Conservation (phyloP, 1,140 invertebrate species). For the Bursaphelenchus mucronatus region DNA sequence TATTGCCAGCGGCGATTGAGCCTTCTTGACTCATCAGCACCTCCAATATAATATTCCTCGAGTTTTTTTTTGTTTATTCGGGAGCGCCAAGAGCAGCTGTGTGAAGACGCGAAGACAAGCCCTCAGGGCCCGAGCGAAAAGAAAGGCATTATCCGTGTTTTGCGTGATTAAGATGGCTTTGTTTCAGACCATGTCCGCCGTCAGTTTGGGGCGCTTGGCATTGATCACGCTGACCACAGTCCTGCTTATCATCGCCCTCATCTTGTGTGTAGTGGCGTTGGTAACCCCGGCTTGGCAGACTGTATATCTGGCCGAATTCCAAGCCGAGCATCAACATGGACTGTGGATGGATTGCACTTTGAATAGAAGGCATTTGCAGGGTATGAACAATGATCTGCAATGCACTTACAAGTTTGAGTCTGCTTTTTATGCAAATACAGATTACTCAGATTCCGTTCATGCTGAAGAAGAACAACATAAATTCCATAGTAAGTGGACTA, state of each 20-base stretch:
- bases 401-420: slow-evolving; percentile 40
- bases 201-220: slow-evolving; percentile 31
- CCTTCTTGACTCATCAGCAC: too few species aligned
- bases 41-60: too few species aligned
- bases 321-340: slow-evolving; percentile 43
- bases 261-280: slow-evolving; percentile 27
- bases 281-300: slow-evolving; percentile 36
- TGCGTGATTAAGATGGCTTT: too few species aligned
- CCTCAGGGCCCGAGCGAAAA: too few species aligned
- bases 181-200: background rate
- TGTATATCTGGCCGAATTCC: slow-evolving; percentile 37
- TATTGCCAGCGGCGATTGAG: too few species aligned
- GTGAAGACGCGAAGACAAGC: too few species aligned
- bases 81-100: too few species aligned
- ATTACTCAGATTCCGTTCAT: slow-evolving; percentile 30
- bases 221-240: slow-evolving; percentile 23
- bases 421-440: slow-evolving; percentile 28
- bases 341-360: slow-evolving; percentile 43
- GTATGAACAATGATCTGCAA: slow-evolving; percentile 30
- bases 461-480: slow-evolving; percentile 38
- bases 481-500: slow-evolving; percentile 32
- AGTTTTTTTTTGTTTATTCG: too few species aligned
- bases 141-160: too few species aligned
- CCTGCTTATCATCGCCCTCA: slow-evolving; percentile 21
- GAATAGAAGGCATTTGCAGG: slow-evolving; percentile 25